A percentile compares a stretch with the other conserved stretches of the same genome.
Evolutionary conservation across 2,888 invertebrate genomes (phyloP).

Genomic region (Eilema griseolum): DNA sequence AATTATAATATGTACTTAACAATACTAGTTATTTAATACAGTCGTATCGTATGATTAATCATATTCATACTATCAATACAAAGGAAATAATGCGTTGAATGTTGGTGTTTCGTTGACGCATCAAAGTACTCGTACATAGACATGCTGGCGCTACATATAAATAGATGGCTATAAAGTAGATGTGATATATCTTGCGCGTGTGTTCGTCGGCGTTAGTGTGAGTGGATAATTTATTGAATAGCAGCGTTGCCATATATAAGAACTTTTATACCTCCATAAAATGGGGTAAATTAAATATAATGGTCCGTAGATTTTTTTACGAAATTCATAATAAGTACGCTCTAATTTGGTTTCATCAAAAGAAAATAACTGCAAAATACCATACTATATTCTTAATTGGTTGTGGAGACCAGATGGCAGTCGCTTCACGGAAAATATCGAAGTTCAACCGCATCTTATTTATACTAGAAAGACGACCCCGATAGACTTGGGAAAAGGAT

Average conservation of each 20-base stretch:
- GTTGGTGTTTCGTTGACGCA: conserved; percentile 56
- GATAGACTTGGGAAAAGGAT: too few species aligned
- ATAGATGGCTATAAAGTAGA: conserved; percentile 27
- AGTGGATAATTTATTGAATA: conserved; percentile 73
- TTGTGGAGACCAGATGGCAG: too few species aligned
- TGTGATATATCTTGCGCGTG: conserved; percentile 34
- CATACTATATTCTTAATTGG: too few species aligned
- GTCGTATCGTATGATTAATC: conserved; percentile 6
- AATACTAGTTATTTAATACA: conserved; percentile 2
- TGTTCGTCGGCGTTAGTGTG: conserved; percentile 57
- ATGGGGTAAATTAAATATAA: background rate
- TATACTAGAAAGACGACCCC: too few species aligned
- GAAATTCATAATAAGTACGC: background rate
- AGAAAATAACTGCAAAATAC: too few species aligned
- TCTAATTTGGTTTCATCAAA: too few species aligned
- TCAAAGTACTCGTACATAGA: conserved; percentile 49
- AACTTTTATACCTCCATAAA: background rate
- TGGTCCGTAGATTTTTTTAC: background rate
- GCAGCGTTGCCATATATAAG: background rate
- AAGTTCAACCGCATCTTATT: too few species aligned
- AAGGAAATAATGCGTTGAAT: conserved; percentile 60
- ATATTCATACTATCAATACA: conserved; percentile 54
- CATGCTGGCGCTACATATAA: conserved; percentile 55
- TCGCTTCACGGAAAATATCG: too few species aligned
- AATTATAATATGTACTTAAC: background rate